Evolutionary conservation across 2,113 vertebrate species (phyloP), one percentile per base, ranked within the genome.

Genomic region (Notothenia rossii): DNA sequence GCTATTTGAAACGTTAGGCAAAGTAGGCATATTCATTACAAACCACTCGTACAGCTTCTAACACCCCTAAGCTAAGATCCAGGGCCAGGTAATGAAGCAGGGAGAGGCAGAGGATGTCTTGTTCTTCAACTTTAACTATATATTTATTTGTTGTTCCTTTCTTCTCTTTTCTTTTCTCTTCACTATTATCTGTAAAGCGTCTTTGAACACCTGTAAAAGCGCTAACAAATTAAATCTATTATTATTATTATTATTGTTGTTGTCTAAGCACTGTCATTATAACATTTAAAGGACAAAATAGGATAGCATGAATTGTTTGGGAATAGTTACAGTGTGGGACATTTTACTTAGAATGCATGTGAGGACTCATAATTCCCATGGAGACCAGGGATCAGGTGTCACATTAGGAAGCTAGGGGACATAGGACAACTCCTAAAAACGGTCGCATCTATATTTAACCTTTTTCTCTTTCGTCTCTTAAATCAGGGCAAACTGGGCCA

Each of bases 271-370:
- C 81, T 87, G 69, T 78, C 92, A 94, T 94, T 95, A 91, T 92
- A 94, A 91, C 75, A 91, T 94, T 95, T 94, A 94, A 95, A 94
- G 80, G 81, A 95, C 95, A 93, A 94, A 92, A 87, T n/a, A 91
- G 88, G 79, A 81, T 91, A 29, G 79, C 85, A 72, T 91, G 88
- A 49, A 87, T 87, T 58, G 46, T 82, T 67, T 67, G 82, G 89
- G 82, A 77, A 85, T 72, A 75, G 85, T 92, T 92, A 91, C 63
- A 80, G 66, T 83, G 85, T 76, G 70, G 29, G 86, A 64, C 74
- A 81, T 91, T 14, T 86, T 71, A 49, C 45, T 54, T 22, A 62
- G 53, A 68, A 78, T 49, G 75, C 65, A 48, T 51, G 43, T 5
- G 36, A 43, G 46, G 17, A 60, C 18, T 77, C 20, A 70, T 79